Evolutionary conservation across 2,113 vertebrate species (phyloP), one percentile per base, ranked within the genome.

Genomic region (Alethe castanea): DNA sequence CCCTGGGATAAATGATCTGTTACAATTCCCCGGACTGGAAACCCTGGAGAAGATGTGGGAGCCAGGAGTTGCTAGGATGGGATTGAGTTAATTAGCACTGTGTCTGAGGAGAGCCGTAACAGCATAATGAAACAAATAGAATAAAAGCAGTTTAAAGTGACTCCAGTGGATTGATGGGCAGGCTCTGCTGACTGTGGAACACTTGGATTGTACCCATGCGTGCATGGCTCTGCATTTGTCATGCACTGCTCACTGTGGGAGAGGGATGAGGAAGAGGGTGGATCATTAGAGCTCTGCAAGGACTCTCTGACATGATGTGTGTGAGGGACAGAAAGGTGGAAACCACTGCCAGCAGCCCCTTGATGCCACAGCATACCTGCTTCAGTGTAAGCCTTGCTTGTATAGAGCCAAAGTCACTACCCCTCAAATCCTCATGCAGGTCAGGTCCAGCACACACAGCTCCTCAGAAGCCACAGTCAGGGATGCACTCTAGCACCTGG

Each of bases 31-130:
- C 57, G 72, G 76, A 74, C 67, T 96, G 64, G 67, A 94, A 96
- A 92, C 76, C 79, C 82, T 86, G 64, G 86, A 94, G 88, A 88
- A 79, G 45, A 82, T 80, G 36, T 66, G 71, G 47, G 62, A 96
- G 64, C 76, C 76, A 78, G 20, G 60, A 93, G 40, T 78, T 78
- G 71, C 76, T 73, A 59, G 60, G 60, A 78, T 84, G 69, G 85
- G 88, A 92, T 53, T 56, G 52, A 96, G 80, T 93, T 94, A 96
- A 96, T 94, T 93, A 97, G 93, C 88, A 62, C 40, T n/a, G 78
- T 28, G 66, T 87, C 90, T 94, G 90, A 95, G 50, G 79, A 96
- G 90, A 88, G 47, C 67, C 0, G 1, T 94, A 94, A 88, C 35
- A 74, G 56, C 8, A 2, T 66, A 82, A 93, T 64, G 76, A 94